A percentile compares a stretch with the other conserved stretches of the same genome.
Evolutionary conservation across 2,113 vertebrate species (phyloP).

Genomic region (Hypocryptadius cinnamomeus): DNA sequence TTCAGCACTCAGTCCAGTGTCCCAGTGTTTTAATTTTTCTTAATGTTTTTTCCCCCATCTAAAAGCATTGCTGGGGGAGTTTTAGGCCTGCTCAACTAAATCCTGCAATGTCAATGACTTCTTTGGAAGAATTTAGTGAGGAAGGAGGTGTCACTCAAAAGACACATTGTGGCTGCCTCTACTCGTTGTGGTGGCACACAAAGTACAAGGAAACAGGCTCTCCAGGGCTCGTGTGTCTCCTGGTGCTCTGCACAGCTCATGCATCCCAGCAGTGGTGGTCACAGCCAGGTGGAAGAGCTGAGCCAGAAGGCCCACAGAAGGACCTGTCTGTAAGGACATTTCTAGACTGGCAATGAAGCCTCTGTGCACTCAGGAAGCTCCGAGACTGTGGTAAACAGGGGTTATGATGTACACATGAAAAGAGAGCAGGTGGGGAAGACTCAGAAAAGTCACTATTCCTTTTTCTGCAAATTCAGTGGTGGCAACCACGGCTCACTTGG

Average conservation of each 20-base stretch:
- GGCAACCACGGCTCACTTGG: rapidly evolving
- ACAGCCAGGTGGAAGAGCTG: not conserved
- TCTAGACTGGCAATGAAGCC: not conserved
- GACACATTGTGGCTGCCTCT: not conserved
- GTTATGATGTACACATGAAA: not conserved
- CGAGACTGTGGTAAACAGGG: rapidly evolving
- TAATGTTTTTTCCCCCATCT: not conserved
- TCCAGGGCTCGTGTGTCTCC: not conserved
- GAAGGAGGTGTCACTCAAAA: not conserved
- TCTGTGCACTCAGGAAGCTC: not conserved
- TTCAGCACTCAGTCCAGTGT: not conserved
- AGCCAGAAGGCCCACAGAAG: not conserved
- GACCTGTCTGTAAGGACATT: not conserved
- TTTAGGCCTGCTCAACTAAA: not conserved
- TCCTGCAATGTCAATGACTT: rapidly evolving
- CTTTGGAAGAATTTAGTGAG: not conserved
- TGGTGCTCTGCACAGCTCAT: not conserved
- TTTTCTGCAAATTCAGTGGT: not conserved
- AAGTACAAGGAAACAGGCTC: rapidly evolving
- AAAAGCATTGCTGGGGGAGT: not conserved
- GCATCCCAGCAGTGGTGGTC: not conserved
- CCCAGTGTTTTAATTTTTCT: not conserved
- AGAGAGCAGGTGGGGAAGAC: not conserved
- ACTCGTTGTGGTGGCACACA: rapidly evolving
- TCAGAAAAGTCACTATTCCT: not conserved